Evolutionary conservation across 2,888 invertebrate species (phyloP).

Genomic region (Caenorhabditis angaria): DNA sequence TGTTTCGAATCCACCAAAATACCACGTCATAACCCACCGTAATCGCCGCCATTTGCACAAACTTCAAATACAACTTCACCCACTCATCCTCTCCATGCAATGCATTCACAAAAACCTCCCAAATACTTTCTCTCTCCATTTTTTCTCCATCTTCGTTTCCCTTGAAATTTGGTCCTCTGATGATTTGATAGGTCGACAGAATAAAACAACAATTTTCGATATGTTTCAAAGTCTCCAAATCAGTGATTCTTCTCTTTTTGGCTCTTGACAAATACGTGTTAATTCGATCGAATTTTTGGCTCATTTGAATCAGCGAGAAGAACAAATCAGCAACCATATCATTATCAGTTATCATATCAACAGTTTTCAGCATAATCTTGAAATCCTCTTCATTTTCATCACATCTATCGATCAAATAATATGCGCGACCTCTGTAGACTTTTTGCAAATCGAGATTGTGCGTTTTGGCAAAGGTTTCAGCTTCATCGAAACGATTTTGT

Average conservation of each 20-base stretch:
- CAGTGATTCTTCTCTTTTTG: conserved; percentile 40
- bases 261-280: conserved; percentile 37
- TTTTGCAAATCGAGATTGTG: conserved; percentile 48
- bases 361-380: conserved; percentile 31
- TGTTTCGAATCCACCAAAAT: neutral
- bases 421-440: conserved; percentile 33
- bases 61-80: conserved; percentile 27
- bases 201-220: conserved; percentile 36
- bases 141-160: too few relatives aligned
- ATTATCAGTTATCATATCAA: conserved; percentile 44
- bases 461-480: conserved; percentile 48
- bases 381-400: conserved; percentile 38
- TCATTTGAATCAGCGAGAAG: conserved; percentile 34
- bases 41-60: neutral
- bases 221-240: conserved; percentile 29
- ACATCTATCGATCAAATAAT: conserved; percentile 26
- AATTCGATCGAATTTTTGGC: conserved; percentile 40
- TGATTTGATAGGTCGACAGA: conserved; percentile 45
- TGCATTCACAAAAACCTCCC: conserved; percentile 46
- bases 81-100: conserved; percentile 38
- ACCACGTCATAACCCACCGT: too few relatives aligned
- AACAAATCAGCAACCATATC: conserved; percentile 48
- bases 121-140: conserved; percentile 11
- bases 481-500: conserved; percentile 49
- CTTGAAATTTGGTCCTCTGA: conserved; percentile 22